Evolutionary conservation across 2,888 invertebrate species (phyloP).

Genomic region (Chrysolina americana): DNA sequence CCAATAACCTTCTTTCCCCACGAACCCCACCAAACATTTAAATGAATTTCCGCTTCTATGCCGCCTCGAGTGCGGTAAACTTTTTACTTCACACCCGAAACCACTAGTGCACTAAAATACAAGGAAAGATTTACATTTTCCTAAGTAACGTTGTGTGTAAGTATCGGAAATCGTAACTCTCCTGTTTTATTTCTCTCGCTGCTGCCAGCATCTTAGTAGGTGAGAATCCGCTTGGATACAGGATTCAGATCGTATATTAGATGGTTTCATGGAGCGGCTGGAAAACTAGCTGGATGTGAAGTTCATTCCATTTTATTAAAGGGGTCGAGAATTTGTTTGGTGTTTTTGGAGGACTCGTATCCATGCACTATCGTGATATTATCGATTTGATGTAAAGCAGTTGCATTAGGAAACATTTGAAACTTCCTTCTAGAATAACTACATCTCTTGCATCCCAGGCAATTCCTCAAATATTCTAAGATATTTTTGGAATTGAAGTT

Average conservation of each 20-base stretch:
- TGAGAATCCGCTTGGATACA: slow-evolving; percentile 27
- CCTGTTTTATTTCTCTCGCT: slow-evolving; percentile 35
- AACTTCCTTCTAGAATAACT: too few relatives aligned
- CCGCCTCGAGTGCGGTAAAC: slow-evolving; percentile 37
- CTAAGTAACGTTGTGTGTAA: slow-evolving; percentile 45
- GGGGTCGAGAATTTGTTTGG: too few relatives aligned
- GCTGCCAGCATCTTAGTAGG: slow-evolving; percentile 34
- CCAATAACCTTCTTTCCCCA: background rate
- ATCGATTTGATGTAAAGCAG: too few relatives aligned
- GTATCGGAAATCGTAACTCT: slow-evolving; percentile 44
- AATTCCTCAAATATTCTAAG: too few relatives aligned
- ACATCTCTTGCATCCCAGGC: too few relatives aligned
- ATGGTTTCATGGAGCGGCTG: background rate
- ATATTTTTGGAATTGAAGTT: too few relatives aligned
- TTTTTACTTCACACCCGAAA: slow-evolving; percentile 37
- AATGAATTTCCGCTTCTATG: slow-evolving; percentile 21
- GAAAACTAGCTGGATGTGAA: too few relatives aligned
- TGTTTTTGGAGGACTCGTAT: too few relatives aligned
- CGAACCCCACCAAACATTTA: slow-evolving; percentile 17
- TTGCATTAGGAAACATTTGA: too few relatives aligned
- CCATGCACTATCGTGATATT: too few relatives aligned
- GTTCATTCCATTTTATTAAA: too few relatives aligned
- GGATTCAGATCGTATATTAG: background rate
- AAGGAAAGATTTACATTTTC: slow-evolving; percentile 45
- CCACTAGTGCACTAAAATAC: slow-evolving; percentile 42